phyloP scores from a whole-genome alignment of 2,797 vertebrate genomes.

The Melanotaenia boesemani region DNA sequence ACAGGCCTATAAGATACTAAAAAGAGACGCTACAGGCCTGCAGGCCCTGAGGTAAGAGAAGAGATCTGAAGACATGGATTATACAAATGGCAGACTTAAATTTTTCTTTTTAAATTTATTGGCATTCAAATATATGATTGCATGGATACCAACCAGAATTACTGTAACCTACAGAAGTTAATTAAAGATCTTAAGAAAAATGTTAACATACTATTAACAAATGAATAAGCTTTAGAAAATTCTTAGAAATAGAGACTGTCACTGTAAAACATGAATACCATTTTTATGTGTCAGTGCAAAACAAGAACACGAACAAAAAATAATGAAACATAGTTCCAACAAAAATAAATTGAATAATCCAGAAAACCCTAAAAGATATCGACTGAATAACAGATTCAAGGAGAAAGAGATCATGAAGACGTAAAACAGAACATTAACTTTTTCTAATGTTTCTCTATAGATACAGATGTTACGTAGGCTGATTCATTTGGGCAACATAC shows the following conservation, averaged over 20 bases:
- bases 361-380: not conserved
- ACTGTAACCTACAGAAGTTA: not conserved
- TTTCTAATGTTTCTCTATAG: not conserved
- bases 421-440: not conserved
- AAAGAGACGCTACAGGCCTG: constrained; percentile 66
- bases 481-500: not conserved
- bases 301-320: not conserved
- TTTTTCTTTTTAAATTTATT: constrained; percentile 41
- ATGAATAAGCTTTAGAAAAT: not conserved
- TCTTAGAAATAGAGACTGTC: not conserved
- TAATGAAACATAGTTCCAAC: not conserved
- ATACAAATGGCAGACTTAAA: constrained; percentile 57
- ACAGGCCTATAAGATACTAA: constrained; percentile 65
- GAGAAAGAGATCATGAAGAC: not conserved
- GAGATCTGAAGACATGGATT: constrained; percentile 62
- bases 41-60: constrained; percentile 60
- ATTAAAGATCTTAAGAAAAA: not conserved
- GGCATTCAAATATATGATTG: constrained; percentile 34
- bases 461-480: not conserved
- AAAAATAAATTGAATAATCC: not conserved
- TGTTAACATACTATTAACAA: not conserved
- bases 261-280: not conserved
- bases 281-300: not conserved
- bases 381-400: not conserved
- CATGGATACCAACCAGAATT: not conserved